These are phyloP conservation scores for Bembecia ichneumoniformis DNA, from an alignment of 2,888 invertebrate genomes.

Conservation along the genomic window DNA sequence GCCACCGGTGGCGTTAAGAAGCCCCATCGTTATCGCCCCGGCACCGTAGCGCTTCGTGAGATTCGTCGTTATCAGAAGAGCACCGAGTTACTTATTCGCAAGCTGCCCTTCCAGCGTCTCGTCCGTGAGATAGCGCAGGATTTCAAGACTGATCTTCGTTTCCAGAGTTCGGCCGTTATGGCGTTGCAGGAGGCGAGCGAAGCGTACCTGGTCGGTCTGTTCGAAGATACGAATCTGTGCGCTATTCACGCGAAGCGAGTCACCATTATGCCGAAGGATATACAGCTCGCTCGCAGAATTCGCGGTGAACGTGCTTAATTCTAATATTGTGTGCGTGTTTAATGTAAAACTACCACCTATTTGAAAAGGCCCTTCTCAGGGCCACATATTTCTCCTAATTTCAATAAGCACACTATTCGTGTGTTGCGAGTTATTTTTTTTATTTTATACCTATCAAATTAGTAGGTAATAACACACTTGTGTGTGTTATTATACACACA, in stretches of 20 bases:
- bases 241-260: conserved; percentile 23
- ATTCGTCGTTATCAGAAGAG: conserved; percentile 82
- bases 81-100: conserved; percentile 79
- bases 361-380: conserved; percentile 39
- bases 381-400: conserved; percentile 19
- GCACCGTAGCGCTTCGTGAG: conserved; percentile 75
- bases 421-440: no score
- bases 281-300: conserved; percentile 49
- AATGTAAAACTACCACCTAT: no score
- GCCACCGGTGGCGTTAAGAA: conserved; percentile 73
- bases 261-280: conserved; percentile 57
- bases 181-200: conserved; percentile 61
- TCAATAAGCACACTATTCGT: no score
- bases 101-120: conserved; percentile 80
- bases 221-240: no score
- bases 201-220: no score
- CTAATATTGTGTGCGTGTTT: not conserved
- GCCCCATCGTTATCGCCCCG: no score
- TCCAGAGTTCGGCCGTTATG: conserved; percentile 80
- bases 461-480: no score
- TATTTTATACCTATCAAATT: no score
- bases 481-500: no score
- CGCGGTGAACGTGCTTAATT: conserved; percentile 44
- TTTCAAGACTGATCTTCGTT: conserved; percentile 32
- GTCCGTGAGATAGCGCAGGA: conserved; percentile 83